Base-by-base conservation (phyloP, 1,140 invertebrate genomes). In the Scaptodrosophila lebanonensis region DNA sequence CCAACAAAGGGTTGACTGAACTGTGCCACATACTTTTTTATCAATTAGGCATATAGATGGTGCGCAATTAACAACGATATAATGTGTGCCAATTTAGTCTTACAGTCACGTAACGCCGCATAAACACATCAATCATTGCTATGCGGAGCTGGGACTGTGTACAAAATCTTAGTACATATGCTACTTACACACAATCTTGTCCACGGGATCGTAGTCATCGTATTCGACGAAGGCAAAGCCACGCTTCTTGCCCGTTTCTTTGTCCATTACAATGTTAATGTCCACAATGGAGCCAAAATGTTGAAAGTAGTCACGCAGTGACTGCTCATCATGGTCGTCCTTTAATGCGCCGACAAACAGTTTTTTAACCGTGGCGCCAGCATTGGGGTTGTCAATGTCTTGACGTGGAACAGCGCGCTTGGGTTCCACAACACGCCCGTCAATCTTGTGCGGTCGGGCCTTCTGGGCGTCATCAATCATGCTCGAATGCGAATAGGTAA, bases 191-290 rank as follows among this genome's bases (percentile, higher is more conserved):
- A 95, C 95, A 87, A 97, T 93, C 91, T 98, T 98, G 82, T 98
- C 96, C 54, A 98, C 97, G 12, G 96, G 93, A 89, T 98, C 97
- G 88, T 97, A 98, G 86, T 98, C 97, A 87, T 98, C 95, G 86
- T 97, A 98, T 87, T 97, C 95, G 13, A 98, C 94, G 87, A 98
- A 98, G 15, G 94, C 96, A 88, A 98, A 98, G 4, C 96, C 96
- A 52, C 96, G 90, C 69, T 96, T 97, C 83, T 97, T 97, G 18
- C 95, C 95, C 2, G 95, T 96, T 59, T 94, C 94, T 72, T 96
- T 96, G 64, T 98, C 95, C 8, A 93, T 94, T 7, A 98, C 96
- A 63, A 98, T 93, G 66, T 94, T 95, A 15, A 95, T 93, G 51
- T 93, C 93, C 8, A 93, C 89, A 61, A 97, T 94, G 27, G 89